Evolutionary conservation across 2,113 vertebrate genomes (phyloP).

Genomic region (Rhagologus leucostigma): DNA sequence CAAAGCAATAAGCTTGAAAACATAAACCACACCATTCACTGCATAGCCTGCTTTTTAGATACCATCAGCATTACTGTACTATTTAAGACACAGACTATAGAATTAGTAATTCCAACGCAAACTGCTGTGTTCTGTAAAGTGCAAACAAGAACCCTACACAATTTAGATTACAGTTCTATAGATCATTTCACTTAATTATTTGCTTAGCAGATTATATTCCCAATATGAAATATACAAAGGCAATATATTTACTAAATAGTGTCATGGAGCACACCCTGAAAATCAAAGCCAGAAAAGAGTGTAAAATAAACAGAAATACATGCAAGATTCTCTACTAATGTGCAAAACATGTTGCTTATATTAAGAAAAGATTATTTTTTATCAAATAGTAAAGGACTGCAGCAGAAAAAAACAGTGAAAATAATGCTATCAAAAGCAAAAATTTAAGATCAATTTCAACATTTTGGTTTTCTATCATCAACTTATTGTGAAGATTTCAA

Average conservation of each 20-base stretch:
- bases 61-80: not conserved
- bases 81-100: not conserved
- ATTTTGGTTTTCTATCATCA: not conserved
- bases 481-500: not conserved
- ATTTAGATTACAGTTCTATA: not conserved
- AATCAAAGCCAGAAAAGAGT: not conserved
- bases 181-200: not conserved
- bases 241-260: not conserved
- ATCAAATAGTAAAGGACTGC: not conserved
- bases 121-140: not conserved
- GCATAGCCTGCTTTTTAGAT: not conserved
- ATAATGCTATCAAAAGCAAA: not conserved
- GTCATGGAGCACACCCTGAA: not conserved
- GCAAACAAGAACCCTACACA: not conserved
- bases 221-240: not conserved
- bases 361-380: not conserved
- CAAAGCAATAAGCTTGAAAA: not conserved
- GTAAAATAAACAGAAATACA: not conserved
- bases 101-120: not conserved
- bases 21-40: not conserved
- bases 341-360: not conserved
- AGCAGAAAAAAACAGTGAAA: not conserved
- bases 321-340: not conserved
- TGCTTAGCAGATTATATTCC: not conserved
- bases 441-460: not conserved